A percentile compares a stretch with the other conserved stretches of the same genome.
Conservation (phyloP, 2,113 vertebrate species). For the Lepisosteus osseus region DNA sequence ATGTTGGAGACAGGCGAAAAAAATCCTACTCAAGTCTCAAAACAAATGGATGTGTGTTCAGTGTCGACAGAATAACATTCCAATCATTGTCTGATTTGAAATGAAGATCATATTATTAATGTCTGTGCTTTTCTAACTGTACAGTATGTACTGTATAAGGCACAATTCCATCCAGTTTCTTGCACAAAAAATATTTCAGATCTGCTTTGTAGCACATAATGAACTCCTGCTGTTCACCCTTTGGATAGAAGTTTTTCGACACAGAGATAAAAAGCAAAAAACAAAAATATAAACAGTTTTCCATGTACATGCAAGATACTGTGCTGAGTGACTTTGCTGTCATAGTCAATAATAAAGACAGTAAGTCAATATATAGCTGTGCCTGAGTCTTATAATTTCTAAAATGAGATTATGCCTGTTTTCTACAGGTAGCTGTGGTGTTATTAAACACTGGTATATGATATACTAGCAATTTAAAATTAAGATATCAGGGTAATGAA, state of each 20-base stretch:
- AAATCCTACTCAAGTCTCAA: no score
- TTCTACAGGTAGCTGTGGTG: neutral
- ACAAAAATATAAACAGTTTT: neutral
- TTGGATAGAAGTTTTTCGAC: neutral
- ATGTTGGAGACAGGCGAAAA: no score
- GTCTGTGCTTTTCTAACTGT: no score
- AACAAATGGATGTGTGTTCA: no score
- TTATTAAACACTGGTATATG: neutral
- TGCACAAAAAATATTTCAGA: neutral
- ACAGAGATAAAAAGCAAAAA: neutral
- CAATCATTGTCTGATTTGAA: no score
- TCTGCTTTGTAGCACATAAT: neutral
- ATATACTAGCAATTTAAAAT: neutral
- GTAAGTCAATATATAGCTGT: neutral
- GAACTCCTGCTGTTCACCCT: neutral
- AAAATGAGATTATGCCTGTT: neutral
- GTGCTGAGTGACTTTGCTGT: neutral
- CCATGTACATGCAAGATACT: neutral
- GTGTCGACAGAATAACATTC: no score
- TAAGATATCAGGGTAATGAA: neutral
- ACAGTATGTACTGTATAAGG: no score
- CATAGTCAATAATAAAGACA: slow-evolving; percentile 6
- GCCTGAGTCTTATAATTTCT: neutral
- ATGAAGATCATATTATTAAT: no score
- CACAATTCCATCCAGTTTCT: neutral